A percentile compares a stretch with the other conserved stretches of the same genome.
phyloP scores from a whole-genome alignment of 2,888 invertebrate species.

The Apotomis turbidana region DNA sequence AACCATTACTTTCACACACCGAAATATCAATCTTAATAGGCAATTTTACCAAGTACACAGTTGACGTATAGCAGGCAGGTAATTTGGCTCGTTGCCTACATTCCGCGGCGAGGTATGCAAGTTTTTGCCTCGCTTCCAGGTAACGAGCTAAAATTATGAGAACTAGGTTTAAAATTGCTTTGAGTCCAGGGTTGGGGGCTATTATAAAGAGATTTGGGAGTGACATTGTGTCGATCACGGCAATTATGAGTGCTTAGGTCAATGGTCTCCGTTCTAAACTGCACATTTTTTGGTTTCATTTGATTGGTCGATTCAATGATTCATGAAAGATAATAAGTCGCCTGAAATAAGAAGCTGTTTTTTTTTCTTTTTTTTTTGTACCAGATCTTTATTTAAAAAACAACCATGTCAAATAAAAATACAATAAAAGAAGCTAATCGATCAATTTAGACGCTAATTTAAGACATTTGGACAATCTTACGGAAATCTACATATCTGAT shows the following conservation, averaged over 20 bases:
- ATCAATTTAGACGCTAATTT: no score
- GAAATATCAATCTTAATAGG: constrained; percentile 47
- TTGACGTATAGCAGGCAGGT: constrained; percentile 60
- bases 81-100: constrained; percentile 74
- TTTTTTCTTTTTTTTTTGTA: no score
- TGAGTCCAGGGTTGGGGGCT: constrained; percentile 8
- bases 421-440: no score
- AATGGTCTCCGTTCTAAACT: background rate
- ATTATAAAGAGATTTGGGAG: constrained; percentile 39
- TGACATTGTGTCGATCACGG: background rate
- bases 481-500: no score
- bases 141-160: constrained; percentile 59
- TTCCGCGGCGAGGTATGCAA: constrained; percentile 62
- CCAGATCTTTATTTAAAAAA: no score
- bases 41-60: constrained; percentile 64
- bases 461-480: no score
- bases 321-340: no score
- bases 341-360: no score
- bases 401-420: no score
- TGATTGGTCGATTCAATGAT: no score
- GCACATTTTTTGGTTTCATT: no score
- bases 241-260: background rate
- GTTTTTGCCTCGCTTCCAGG: constrained; percentile 63
- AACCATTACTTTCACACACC: constrained; percentile 35
- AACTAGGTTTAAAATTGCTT: constrained; percentile 32